These are phyloP conservation scores for Physocephala rufipes DNA, from an alignment of 2,888 invertebrate species.

Conservation along the genomic window DNA sequence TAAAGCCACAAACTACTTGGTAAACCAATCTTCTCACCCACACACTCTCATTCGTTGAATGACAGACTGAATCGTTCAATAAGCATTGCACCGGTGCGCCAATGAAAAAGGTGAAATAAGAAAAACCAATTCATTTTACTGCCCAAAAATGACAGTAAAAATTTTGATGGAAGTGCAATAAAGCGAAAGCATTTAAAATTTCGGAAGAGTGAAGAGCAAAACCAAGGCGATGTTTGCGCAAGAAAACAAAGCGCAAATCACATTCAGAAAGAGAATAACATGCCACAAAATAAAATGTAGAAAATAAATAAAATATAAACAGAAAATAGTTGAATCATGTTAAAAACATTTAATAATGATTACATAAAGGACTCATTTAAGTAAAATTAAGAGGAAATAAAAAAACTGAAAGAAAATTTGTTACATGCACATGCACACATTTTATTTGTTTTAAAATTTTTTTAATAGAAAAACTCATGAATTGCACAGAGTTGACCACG, in stretches of 20 bases:
- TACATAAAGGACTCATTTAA: constrained; percentile 5
- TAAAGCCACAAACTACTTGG: constrained; percentile 32
- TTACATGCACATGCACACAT: background rate
- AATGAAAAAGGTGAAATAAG: background rate
- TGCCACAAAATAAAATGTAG: background rate
- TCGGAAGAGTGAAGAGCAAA: background rate
- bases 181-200: constrained; percentile 28
- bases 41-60: too few species aligned
- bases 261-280: too few species aligned
- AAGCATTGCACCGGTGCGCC: too few species aligned
- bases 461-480: constrained; percentile 11
- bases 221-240: background rate
- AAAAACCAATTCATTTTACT: too few species aligned
- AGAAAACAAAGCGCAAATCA: background rate
- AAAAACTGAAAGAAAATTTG: background rate
- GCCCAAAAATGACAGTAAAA: background rate
- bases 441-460: too few species aligned
- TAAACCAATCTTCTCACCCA: too few species aligned
- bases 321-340: background rate
- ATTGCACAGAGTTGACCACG: constrained; percentile 30
- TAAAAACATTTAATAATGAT: constrained; percentile 8
- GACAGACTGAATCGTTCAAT: too few species aligned
- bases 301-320: background rate
- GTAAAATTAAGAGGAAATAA: constrained; percentile 14
- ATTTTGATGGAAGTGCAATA: constrained; percentile 32